A percentile compares a stretch with the other conserved stretches of the same genome.
phyloP scores from a whole-genome alignment of 2,113 vertebrate genomes.

The Elephas maximus region DNA sequence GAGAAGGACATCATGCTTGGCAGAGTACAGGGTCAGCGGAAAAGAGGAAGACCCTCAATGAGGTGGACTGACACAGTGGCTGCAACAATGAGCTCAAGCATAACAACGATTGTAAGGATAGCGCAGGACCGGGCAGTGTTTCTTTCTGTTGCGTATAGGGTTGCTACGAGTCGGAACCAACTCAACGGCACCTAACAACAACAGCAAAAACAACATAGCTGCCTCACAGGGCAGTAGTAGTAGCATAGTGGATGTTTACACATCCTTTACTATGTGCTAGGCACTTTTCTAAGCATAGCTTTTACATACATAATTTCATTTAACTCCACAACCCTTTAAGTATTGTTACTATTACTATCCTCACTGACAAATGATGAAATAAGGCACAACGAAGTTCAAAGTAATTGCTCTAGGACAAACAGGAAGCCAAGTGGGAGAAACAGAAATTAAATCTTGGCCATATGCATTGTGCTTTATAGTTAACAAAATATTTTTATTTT shows the following conservation, averaged over 20 bases:
- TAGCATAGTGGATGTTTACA: neutral
- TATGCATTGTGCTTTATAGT: neutral
- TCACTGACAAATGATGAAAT: neutral
- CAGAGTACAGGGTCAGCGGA: too few species aligned
- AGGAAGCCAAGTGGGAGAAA: neutral
- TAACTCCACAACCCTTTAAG: neutral
- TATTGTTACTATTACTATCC: neutral
- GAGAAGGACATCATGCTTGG: too few species aligned
- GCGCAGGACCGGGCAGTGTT: too few species aligned
- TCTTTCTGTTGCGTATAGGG: too few species aligned
- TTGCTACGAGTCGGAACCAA: too few species aligned
- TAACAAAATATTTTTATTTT: constrained; percentile 27
- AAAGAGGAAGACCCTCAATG: too few species aligned
- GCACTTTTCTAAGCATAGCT: neutral
- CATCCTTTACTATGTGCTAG: neutral
- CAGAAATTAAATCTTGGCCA: constrained; percentile 27
- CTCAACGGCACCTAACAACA: too few species aligned
- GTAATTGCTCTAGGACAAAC: neutral
- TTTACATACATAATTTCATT: neutral
- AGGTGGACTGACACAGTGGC: too few species aligned
- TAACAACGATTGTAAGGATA: too few species aligned
- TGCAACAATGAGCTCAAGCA: too few species aligned
- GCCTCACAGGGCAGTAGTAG: neutral
- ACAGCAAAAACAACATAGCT: neutral
- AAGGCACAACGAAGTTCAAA: constrained; percentile 12